These are phyloP conservation scores for Rhea pennata DNA, from an alignment of 2,113 vertebrate genomes.

Conservation along the genomic window DNA sequence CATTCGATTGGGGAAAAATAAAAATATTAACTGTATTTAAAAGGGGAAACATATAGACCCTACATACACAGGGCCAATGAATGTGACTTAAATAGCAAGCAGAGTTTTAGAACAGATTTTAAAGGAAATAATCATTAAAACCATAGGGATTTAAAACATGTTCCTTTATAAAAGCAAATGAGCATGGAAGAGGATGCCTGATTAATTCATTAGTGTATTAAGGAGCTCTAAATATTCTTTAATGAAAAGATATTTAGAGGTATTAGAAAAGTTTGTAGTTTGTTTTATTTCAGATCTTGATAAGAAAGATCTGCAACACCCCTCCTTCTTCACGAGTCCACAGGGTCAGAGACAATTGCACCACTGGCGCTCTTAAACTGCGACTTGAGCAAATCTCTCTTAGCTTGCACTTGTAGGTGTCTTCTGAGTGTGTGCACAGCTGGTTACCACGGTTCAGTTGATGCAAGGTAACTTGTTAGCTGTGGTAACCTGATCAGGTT, in stretches of 20 bases:
- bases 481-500: neutral
- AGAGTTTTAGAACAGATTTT: neutral
- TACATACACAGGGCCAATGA: neutral
- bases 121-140: neutral
- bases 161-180: neutral
- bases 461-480: neutral
- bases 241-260: neutral
- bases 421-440: neutral
- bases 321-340: neutral
- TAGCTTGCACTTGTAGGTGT: neutral
- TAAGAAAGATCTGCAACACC: neutral
- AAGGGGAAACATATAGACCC: neutral
- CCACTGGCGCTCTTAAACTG: neutral
- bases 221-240: neutral
- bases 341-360: neutral
- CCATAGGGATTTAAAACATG: neutral
- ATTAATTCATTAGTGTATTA: neutral
- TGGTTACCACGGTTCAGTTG: neutral
- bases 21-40: neutral
- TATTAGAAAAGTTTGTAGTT: neutral
- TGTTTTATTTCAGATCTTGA: neutral
- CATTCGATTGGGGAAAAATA: neutral
- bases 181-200: neutral
- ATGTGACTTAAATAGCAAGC: neutral
- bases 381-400: neutral